phyloP scores from a whole-genome alignment of 2,797 vertebrate species.

The Rallus crepitans region DNA sequence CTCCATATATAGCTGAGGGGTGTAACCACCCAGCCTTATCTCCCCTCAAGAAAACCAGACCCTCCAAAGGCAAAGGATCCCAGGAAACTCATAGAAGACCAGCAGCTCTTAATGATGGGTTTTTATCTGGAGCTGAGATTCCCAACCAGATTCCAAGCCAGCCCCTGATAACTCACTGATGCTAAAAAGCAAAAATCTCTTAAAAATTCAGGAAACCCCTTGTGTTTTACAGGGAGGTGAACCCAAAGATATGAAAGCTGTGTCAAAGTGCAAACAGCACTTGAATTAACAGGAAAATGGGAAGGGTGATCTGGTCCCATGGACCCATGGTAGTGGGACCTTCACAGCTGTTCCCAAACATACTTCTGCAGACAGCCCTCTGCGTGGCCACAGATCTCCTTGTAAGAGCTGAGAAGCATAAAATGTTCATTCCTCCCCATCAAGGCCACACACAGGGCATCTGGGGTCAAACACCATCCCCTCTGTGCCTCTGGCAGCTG shows the following conservation, averaged over 20 bases:
- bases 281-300: background rate
- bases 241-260: background rate
- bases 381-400: background rate
- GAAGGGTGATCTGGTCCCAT: background rate
- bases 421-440: background rate
- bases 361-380: background rate
- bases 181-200: background rate
- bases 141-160: background rate
- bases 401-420: background rate
- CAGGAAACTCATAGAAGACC: background rate
- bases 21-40: background rate
- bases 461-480: background rate
- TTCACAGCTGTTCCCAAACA: background rate
- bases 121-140: background rate
- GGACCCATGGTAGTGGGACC: background rate
- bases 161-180: background rate
- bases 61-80: background rate
- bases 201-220: background rate
- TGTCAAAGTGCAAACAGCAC: background rate
- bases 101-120: background rate
- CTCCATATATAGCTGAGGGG: too few species aligned
- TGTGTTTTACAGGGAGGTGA: background rate
- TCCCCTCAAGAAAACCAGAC: background rate
- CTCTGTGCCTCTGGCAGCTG: background rate
- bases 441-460: fast-evolving